Evolutionary conservation across 2,797 vertebrate species (phyloP).

Genomic region (Anableps anableps): DNA sequence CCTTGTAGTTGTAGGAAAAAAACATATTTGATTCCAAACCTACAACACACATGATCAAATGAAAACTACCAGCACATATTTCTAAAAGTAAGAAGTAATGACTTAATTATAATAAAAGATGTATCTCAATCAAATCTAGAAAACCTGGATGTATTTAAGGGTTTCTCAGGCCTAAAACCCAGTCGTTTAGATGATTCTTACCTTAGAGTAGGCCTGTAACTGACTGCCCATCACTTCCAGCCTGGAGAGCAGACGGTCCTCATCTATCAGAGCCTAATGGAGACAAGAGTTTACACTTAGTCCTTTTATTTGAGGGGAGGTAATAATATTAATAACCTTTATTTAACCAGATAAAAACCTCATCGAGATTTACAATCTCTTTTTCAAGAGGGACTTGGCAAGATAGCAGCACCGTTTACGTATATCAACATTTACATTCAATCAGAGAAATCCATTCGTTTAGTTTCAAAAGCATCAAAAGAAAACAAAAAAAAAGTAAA

Average conservation of each 20-base stretch:
- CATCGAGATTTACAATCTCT: too few species aligned
- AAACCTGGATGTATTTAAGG: neutral
- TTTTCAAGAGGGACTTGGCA: too few species aligned
- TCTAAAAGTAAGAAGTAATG: too few species aligned
- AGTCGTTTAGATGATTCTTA: conserved; percentile 50
- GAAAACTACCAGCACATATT: neutral
- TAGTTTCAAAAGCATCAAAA: too few species aligned
- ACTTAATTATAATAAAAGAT: neutral
- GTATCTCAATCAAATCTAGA: neutral
- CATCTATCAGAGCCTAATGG: conserved; percentile 97
- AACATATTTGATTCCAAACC: neutral
- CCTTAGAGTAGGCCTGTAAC: conserved; percentile 96
- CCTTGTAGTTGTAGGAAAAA: neutral
- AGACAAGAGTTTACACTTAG: conserved; percentile 22
- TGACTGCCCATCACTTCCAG: conserved; percentile 99
- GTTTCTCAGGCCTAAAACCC: neutral
- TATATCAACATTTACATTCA: too few species aligned
- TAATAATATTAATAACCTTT: too few species aligned
- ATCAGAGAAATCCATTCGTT: too few species aligned
- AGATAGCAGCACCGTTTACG: too few species aligned
- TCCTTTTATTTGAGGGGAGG: neutral
- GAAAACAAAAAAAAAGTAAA: too few species aligned
- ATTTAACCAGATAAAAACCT: too few species aligned
- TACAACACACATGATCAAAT: too few species aligned
- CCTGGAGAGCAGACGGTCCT: conserved; percentile 96